Base-by-base conservation (phyloP, 2,888 invertebrate genomes). In the Cerastoderma edule region DNA sequence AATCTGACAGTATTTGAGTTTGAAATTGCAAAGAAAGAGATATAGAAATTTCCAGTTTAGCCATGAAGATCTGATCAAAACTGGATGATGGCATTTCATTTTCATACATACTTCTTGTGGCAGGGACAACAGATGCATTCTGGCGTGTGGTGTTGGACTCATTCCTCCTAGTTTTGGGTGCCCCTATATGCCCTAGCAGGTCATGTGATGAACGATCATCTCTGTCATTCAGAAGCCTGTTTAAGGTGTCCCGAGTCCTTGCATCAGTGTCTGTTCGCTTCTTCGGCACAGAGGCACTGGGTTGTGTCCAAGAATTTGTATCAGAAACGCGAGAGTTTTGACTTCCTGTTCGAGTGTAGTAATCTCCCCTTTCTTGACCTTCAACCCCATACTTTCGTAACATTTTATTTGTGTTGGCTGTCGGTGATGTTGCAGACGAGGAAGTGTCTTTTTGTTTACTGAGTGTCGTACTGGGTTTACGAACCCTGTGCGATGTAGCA, bases 221-320 rank as follows among this genome's bases (percentile, higher is more conserved):
- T 27, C 66, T 13, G 16, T 78, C 78, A 48, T 64, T 68, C 30
- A 86, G 60, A 30, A 86, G 67, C 56, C 67, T 74, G 30, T 83
- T 70, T 16, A 86, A 48, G 0, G 83, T 81, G 53, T 68, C 68
- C 24, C 78, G 72, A 10, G 80, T 83, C 50, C 80, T 73, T 5
- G 63, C 35, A 32, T 63, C 74, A 78, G 70, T 78, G 4, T 53
- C 75, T 3, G 33, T 35, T 22, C 64, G 50, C n/a, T 54, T 72
- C 35, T 48, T 53, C 6, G 33, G 35, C 5, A 50, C 24, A 4
- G 32, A 33, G 13, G 28, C 32, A 27, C 66, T 56, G 0, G 79
- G 57, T n/a, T 69, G 50, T 27, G 67, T 44, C 72, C 71, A 64
- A 0, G 68, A 67, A 57, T 74, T 69, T 56, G 67, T 68, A 8